Base-by-base conservation (phyloP, 2,888 invertebrate genomes). In the Petrolisthes cinctipes region DNA sequence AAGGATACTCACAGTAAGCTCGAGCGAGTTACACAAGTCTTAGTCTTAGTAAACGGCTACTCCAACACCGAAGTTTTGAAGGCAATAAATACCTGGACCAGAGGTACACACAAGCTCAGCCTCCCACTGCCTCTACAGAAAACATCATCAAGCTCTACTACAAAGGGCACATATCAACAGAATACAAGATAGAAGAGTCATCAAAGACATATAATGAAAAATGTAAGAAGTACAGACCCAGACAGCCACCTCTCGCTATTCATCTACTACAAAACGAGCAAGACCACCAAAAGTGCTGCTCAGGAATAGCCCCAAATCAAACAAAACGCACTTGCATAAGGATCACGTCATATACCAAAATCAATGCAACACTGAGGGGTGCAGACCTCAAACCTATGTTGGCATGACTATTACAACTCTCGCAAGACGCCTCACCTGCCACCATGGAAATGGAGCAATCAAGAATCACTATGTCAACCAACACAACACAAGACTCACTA, bases 271-370 rank as follows among this genome's bases (percentile, higher is more conserved):
- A 78, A 11, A 51, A 11, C 78, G 17, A 14, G 4, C 5, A 51
- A 78, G 37, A 78, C 37, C 20, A n/a, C n/a, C n/a, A n/a, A n/a
- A n/a, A n/a, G n/a, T n/a, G n/a, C n/a, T n/a, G n/a, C n/a, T n/a
- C n/a, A n/a, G n/a, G n/a, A n/a, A n/a, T n/a, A n/a, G n/a, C n/a
- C n/a, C 37, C 78, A 4, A 5, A 5, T 5, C 53, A 14, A 78
- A 17, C 53, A 14, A 78, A 78, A 78, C 78, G 37, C 78, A 20
- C 23, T 51, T 78, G 7, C 51, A 78, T 14, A 51, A 23, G 37
- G 78, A 78, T 51, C 53, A 78, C 5, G 78, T 53, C 53, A 78
- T 78, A 5, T 78, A 78, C 78, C n/a, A 78, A 51, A 20, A 78
- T 51, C 20, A 4, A 14, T 11, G 78, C 78, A 78, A 14, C 17